Conservation (phyloP, 2,888 invertebrate genomes). For the Megastigmus dorsalis region DNA sequence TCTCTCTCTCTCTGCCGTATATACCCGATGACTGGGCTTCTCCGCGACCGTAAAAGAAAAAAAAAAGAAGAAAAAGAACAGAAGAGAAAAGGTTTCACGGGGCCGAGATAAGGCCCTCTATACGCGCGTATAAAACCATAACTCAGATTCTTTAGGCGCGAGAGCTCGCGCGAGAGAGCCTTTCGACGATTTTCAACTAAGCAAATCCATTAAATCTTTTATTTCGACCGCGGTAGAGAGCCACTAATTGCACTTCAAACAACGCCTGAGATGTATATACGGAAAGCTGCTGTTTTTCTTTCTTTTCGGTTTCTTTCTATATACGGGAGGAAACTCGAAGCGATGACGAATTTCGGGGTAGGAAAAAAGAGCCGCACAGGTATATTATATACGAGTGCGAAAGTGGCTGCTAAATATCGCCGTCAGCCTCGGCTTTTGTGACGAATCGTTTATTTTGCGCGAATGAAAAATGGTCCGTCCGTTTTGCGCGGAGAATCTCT, state of each 20-base stretch:
- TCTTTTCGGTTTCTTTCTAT: no score
- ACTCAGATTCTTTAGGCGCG: conserved; percentile 18
- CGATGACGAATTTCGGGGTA: no score
- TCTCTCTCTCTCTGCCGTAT: no score
- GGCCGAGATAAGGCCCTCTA: conserved; percentile 49
- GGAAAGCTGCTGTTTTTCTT: no score
- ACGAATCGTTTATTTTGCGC: no score
- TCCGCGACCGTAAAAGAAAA: conserved; percentile 24
- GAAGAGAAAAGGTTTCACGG: conserved; percentile 29
- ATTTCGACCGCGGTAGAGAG: conserved; percentile 23
- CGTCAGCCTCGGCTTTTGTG: no score
- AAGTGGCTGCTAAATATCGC: no score
- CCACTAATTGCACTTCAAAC: conserved; percentile 52
- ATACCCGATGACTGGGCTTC: conserved; percentile 45
- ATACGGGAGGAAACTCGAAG: neutral
- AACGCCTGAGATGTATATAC: no score
- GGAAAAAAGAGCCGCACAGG: no score
- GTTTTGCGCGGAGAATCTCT: no score
- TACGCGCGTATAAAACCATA: conserved; percentile 51
- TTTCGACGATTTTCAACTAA: conserved; percentile 40
- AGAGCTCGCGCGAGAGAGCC: neutral
- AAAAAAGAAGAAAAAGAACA: neutral
- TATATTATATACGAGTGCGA: no score
- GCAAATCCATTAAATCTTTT: conserved; percentile 54
- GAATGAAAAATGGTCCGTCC: no score